Percentiles rank a stretch among this genome's conserved stretches.
phyloP scores from a whole-genome alignment of 2,113 vertebrate genomes.

The Telmatochromis brichardi region DNA sequence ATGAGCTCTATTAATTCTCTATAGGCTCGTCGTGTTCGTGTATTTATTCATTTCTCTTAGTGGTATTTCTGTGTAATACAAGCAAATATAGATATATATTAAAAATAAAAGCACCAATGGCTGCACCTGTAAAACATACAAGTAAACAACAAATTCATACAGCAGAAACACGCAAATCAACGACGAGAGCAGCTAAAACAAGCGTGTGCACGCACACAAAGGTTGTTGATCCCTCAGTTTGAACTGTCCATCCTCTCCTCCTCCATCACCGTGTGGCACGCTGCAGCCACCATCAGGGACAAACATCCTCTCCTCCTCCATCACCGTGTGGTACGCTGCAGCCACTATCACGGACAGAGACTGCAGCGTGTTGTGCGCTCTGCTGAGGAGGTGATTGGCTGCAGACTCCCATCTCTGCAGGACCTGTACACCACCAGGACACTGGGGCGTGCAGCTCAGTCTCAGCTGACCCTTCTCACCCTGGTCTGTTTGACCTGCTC shows the following conservation, averaged over 20 bases:
- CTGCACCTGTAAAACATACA: background rate
- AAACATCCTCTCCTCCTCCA: background rate
- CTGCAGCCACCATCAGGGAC: too few relatives aligned
- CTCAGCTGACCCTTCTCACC: background rate
- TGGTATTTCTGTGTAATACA: background rate
- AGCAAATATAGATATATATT: background rate
- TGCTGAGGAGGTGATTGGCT: background rate
- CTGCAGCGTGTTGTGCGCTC: background rate
- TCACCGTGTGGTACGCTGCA: rapidly evolving
- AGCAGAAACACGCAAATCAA: background rate
- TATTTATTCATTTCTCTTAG: background rate
- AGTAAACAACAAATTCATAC: background rate
- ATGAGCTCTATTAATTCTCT: background rate
- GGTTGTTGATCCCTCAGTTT: background rate
- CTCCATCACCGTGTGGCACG: rapidly evolving
- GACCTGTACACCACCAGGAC: background rate
- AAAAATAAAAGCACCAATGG: background rate
- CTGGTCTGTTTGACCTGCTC: too few relatives aligned
- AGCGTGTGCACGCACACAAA: background rate
- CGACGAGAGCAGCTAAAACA: background rate
- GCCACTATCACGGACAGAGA: background rate
- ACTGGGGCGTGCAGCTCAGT: background rate
- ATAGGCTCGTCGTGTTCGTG: background rate
- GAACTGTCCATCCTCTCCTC: background rate
- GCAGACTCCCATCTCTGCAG: background rate